Base-by-base conservation (phyloP, 2,888 invertebrate genomes). In the Chloromyia formosa region DNA sequence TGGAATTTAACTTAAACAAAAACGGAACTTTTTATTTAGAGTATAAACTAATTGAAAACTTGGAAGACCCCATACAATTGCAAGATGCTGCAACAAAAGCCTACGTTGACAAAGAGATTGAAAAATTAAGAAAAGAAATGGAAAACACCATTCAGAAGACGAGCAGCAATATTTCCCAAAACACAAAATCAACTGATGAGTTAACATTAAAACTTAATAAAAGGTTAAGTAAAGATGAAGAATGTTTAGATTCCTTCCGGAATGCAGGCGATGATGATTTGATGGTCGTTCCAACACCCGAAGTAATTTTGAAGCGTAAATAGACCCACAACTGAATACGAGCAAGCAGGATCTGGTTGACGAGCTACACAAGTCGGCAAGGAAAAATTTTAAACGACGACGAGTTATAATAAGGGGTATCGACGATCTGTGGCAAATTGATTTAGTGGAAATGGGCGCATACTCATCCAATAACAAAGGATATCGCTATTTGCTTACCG, bases 351-450 rank as follows among this genome's bases (percentile, higher is more conserved):
- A 73, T 5, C 42, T 81, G 5, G 80, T 81, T 1, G 66, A 79
- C 69, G 84, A 85, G 77, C 76, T 85, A 5, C 84, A 85, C 79
- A 82, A 80, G 78, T 79, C 81, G 23, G 83, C 81, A 42, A 78
- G 84, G 62, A 79, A 77, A 76, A 84, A 85, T 79, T 83, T 83
- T 80, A 78, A 77, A 40, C 78, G 83, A 27, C 78, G 83, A 58
- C 74, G 77, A 64, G 82, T 82, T 40, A 79, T 82, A 20, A 79
- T 82, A 54, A 82, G 82, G 77, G 83, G 81, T 60, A 78, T 85
- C 7, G 81, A 84, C 79, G 84, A 86, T 77, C 79, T 84, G 16
- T 84, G 83, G 84, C 86, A 86, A 81, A 82, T 82, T n/a, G 85
- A 86, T 81, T 79, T 85, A 5, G 83, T 82, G 16, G 81, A 82